Conservation (phyloP, 2,888 invertebrate species). For the Drosophila parthenogenetica region DNA sequence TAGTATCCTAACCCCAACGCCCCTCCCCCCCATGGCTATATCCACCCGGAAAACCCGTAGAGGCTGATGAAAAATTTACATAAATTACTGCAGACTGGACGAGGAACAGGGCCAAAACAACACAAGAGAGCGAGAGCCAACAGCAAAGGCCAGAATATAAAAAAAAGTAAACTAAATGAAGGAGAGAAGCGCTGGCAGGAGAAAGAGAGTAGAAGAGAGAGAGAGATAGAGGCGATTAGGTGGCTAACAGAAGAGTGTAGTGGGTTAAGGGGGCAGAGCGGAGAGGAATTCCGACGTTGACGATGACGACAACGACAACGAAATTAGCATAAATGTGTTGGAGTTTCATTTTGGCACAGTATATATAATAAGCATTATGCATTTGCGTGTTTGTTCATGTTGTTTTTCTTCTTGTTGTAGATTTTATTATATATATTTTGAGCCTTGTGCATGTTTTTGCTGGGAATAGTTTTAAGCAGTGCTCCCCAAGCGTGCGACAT, state of each 20-base stretch:
- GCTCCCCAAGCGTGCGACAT: slow-evolving; percentile 59
- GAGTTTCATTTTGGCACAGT: slow-evolving; percentile 63
- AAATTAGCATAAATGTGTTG: slow-evolving; percentile 65
- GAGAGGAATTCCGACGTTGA: slow-evolving; percentile 35
- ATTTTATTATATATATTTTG: slow-evolving; percentile 15
- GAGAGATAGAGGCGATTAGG: too few species aligned
- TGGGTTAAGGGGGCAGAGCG: not conserved
- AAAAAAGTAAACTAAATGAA: slow-evolving; percentile 12
- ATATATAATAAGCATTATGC: slow-evolving; percentile 64
- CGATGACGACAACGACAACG: slow-evolving; percentile 57
- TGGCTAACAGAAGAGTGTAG: not conserved
- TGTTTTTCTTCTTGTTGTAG: slow-evolving; percentile 22
- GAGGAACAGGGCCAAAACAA: slow-evolving; percentile 52
- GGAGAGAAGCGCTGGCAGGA: not conserved
- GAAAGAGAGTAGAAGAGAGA: not conserved
- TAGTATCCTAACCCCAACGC: slow-evolving; percentile 32
- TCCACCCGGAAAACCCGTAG: slow-evolving; percentile 41
- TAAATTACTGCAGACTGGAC: slow-evolving; percentile 68
- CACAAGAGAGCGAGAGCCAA: slow-evolving; percentile 46
- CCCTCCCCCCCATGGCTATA: not conserved
- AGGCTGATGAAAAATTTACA: slow-evolving; percentile 75
- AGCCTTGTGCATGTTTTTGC: slow-evolving; percentile 18
- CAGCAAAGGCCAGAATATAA: slow-evolving; percentile 29
- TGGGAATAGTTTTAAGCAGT: slow-evolving; percentile 56
- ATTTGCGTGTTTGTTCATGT: slow-evolving; percentile 57